Percentiles rank a stretch among this genome's conserved stretches.
Evolutionary conservation across 2,797 vertebrate genomes (phyloP).

Genomic region (Lagocephalus sceleratus): DNA sequence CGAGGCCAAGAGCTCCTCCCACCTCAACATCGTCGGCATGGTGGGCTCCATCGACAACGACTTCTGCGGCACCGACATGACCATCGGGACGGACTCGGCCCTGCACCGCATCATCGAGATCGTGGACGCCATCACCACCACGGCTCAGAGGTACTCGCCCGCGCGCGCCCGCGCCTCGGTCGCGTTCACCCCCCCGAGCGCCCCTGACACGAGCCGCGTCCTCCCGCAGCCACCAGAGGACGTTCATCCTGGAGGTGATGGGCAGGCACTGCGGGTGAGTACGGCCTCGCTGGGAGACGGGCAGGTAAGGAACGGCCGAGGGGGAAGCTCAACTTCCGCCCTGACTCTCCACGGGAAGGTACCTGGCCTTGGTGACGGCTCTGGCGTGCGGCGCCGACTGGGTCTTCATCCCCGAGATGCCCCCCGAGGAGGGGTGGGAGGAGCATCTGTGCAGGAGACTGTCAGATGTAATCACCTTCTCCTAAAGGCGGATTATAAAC

Average conservation of each 20-base stretch:
- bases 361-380: conserved; percentile 88
- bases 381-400: conserved; percentile 90
- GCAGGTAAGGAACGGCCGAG: background rate
- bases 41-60: conserved; percentile 92
- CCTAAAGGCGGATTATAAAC: too few relatives aligned
- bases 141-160: conserved; percentile 87
- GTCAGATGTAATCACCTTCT: conserved; percentile 70
- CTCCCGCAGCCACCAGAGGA: conserved; percentile 86
- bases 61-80: conserved; percentile 93
- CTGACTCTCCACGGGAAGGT: conserved; percentile 67
- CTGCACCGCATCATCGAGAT: conserved; percentile 93
- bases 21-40: conserved; percentile 87
- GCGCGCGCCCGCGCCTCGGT: background rate
- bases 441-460: conserved; percentile 88
- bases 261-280: conserved; percentile 92
- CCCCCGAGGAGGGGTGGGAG: conserved; percentile 88
- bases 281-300: background rate
- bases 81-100: conserved; percentile 90
- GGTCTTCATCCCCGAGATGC: conserved; percentile 94
- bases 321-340: background rate
- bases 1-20: conserved; percentile 78
- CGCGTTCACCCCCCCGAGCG: background rate
- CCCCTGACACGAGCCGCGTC: conserved; percentile 14
- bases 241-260: conserved; percentile 95
- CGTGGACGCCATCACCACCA: conserved; percentile 91